Percentiles rank a stretch among this genome's conserved stretches.
Conservation (phyloP, 2,797 vertebrate genomes). For the Lindbergichthys nudifrons region DNA sequence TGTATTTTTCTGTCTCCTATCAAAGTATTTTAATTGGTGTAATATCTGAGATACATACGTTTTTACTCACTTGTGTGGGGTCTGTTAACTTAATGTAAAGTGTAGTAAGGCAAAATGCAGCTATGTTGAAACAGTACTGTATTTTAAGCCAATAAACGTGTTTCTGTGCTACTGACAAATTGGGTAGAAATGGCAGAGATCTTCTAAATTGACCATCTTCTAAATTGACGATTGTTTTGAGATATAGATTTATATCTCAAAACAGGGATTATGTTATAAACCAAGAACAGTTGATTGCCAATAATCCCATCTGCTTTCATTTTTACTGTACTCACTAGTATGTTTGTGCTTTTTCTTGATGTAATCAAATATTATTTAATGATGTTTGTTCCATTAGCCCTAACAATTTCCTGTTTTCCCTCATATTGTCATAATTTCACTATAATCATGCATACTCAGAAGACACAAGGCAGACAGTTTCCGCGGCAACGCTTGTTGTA, state of each 20-base stretch:
- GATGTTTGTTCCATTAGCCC: background rate
- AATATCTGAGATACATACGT: background rate
- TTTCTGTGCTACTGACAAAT: background rate
- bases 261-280: background rate
- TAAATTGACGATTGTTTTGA: no score
- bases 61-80: background rate
- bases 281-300: background rate
- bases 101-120: background rate
- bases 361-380: background rate
- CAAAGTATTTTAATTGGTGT: background rate
- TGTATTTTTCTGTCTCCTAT: background rate
- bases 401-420: conserved; percentile 13
- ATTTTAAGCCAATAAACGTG: background rate
- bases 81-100: background rate
- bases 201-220: no score
- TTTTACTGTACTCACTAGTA: background rate
- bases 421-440: background rate
- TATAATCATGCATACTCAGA: background rate
- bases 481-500: conserved; percentile 43
- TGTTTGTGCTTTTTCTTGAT: background rate
- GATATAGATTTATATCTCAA: background rate
- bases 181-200: no score
- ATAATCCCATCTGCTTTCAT: no score
- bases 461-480: conserved; percentile 41
- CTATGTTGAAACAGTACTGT: background rate